These are phyloP conservation scores for Capricornis sumatraensis DNA, from an alignment of 2,113 vertebrate species.

Conservation along the genomic window DNA sequence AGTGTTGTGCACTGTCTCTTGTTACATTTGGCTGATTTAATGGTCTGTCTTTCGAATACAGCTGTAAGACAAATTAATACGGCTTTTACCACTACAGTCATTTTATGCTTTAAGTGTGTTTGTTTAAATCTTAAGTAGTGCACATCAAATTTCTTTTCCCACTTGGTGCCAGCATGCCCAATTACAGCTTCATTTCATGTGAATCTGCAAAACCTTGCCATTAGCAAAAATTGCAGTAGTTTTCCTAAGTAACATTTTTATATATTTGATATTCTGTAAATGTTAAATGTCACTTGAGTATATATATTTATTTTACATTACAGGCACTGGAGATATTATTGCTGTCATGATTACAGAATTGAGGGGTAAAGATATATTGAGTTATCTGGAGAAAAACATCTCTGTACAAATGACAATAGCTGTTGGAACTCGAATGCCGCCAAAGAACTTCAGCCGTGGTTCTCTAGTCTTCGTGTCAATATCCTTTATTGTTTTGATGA, in stretches of 20 bases:
- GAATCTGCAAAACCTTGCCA: not conserved
- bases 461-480: slow-evolving; percentile 98
- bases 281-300: slow-evolving; percentile 44
- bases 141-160: not conserved
- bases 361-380: slow-evolving; percentile 94
- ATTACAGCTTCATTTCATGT: not conserved
- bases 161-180: not conserved
- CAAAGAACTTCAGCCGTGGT: slow-evolving; percentile 91
- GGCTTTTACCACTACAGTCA: not conserved
- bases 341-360: slow-evolving; percentile 97
- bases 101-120: not conserved
- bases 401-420: slow-evolving; percentile 93
- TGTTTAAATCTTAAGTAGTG: not conserved
- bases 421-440: slow-evolving; percentile 87
- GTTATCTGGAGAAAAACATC: slow-evolving; percentile 93
- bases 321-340: slow-evolving; percentile 96
- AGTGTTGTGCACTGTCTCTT: not conserved
- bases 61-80: not conserved
- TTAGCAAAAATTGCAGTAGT: not conserved
- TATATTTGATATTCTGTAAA: not conserved
- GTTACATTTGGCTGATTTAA: not conserved
- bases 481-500: slow-evolving; percentile 98
- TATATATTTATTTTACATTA: slow-evolving; percentile 65
- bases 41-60: not conserved
- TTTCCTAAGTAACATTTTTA: not conserved